Conservation (phyloP, 2,888 invertebrate genomes). For the Muscina levida region DNA sequence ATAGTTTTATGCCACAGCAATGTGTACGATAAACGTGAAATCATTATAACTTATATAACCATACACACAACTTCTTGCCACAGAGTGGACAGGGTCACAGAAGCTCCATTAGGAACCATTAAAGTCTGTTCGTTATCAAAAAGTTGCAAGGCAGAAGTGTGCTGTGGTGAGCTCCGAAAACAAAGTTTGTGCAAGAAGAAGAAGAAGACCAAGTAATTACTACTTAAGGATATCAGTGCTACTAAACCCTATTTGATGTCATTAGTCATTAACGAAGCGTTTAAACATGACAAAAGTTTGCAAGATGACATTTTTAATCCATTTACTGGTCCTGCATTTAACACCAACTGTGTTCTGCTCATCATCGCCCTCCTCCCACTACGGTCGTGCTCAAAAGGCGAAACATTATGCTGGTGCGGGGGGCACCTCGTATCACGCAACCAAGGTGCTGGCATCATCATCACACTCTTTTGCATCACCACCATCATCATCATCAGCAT, state of each 20-base stretch:
- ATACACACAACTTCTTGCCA: not conserved
- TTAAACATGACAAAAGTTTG: conserved; percentile 49
- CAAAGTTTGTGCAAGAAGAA: not conserved
- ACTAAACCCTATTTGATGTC: conserved; percentile 23
- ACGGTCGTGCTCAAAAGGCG: conserved; percentile 54
- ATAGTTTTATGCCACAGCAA: conserved; percentile 12
- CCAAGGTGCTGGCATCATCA: conserved; percentile 42
- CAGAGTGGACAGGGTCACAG: not conserved
- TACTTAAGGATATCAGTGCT: conserved; percentile 30
- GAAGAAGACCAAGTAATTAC: conserved; percentile 3
- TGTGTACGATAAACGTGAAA: conserved; percentile 25
- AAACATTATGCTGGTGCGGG: conserved; percentile 61
- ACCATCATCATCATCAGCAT: conserved; percentile 48
- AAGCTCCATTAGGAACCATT: conserved; percentile 33
- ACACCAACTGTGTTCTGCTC: conserved; percentile 34
- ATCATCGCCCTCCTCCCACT: conserved; percentile 30
- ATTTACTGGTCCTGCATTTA: conserved; percentile 56
- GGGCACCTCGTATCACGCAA: conserved; percentile 49
- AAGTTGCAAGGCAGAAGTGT: not conserved
- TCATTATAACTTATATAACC: conserved; percentile 31
- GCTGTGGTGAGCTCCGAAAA: not conserved
- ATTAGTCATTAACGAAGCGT: conserved; percentile 33
- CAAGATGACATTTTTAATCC: conserved; percentile 53
- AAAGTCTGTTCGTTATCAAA: not conserved
- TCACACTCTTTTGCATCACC: conserved; percentile 21